Conservation (phyloP, 2,888 invertebrate genomes). For the Polyploca ridens region DNA sequence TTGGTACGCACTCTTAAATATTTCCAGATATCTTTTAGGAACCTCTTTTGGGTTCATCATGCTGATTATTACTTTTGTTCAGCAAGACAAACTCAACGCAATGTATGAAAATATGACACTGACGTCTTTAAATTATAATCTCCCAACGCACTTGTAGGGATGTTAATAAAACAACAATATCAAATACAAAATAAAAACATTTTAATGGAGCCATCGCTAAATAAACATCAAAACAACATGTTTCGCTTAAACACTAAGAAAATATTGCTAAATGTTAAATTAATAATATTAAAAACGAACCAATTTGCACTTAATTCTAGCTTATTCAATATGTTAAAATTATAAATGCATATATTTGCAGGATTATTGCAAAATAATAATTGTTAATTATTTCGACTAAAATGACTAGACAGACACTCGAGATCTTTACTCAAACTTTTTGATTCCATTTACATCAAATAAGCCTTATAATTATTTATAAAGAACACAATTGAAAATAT, state of each 20-base stretch:
- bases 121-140: too few relatives aligned
- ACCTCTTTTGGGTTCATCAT: too few relatives aligned
- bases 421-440: background rate
- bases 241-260: constrained; percentile 33
- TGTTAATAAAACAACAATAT: constrained; percentile 51
- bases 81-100: background rate
- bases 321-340: constrained; percentile 13
- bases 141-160: background rate
- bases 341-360: constrained; percentile 10
- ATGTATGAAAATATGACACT: too few relatives aligned
- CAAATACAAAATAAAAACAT: constrained; percentile 73
- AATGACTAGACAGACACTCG: constrained; percentile 3
- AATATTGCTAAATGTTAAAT: constrained; percentile 38
- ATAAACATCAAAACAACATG: constrained; percentile 50
- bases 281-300: constrained; percentile 32
- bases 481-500: constrained; percentile 44
- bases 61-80: too few relatives aligned
- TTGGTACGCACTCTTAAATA: too few relatives aligned
- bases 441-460: constrained; percentile 1
- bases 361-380: background rate
- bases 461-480: constrained; percentile 21
- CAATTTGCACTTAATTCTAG: constrained; percentile 18
- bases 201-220: constrained; percentile 60
- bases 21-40: too few relatives aligned
- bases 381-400: background rate